phyloP scores from a whole-genome alignment of 2,888 invertebrate species.

The Polydrusus pterygomalis region DNA sequence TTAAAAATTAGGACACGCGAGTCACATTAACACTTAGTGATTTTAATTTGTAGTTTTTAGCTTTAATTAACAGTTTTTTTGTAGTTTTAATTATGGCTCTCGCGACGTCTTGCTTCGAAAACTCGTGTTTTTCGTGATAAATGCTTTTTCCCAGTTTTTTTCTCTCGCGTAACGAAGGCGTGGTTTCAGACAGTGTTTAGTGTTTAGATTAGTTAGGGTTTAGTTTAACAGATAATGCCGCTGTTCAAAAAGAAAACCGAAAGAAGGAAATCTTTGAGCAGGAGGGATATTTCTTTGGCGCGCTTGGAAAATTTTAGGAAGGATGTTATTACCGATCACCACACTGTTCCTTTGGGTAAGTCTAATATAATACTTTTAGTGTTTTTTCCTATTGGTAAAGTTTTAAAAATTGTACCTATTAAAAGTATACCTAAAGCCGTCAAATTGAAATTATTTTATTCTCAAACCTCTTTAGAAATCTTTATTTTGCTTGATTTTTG shows the following conservation, averaged over 20 bases:
- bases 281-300: slow-evolving; percentile 70
- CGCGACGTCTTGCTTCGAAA: slow-evolving; percentile 23
- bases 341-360: slow-evolving; percentile 72
- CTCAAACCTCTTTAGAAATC: too few relatives aligned
- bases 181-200: slow-evolving; percentile 32
- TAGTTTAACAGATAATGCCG: slow-evolving; percentile 58
- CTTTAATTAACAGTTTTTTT: slow-evolving; percentile 37
- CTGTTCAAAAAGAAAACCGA: slow-evolving; percentile 65
- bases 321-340: slow-evolving; percentile 76
- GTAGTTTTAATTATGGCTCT: slow-evolving; percentile 20
- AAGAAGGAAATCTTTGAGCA: slow-evolving; percentile 66
- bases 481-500: too few relatives aligned
- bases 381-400: too few relatives aligned
- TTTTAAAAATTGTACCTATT: too few relatives aligned
- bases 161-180: slow-evolving; percentile 24
- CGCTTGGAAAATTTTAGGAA: slow-evolving; percentile 75
- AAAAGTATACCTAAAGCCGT: too few relatives aligned
- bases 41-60: slow-evolving; percentile 35
- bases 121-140: slow-evolving; percentile 36
- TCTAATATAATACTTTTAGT: not conserved
- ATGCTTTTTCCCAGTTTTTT: slow-evolving; percentile 3
- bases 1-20: slow-evolving; percentile 45
- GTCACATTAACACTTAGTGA: slow-evolving; percentile 36
- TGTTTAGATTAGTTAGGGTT: slow-evolving; percentile 11
- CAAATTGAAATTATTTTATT: too few relatives aligned